Percentiles rank a stretch among this genome's conserved stretches.
phyloP scores from a whole-genome alignment of 2,113 vertebrate genomes.

The Erinaceus europaeus region DNA sequence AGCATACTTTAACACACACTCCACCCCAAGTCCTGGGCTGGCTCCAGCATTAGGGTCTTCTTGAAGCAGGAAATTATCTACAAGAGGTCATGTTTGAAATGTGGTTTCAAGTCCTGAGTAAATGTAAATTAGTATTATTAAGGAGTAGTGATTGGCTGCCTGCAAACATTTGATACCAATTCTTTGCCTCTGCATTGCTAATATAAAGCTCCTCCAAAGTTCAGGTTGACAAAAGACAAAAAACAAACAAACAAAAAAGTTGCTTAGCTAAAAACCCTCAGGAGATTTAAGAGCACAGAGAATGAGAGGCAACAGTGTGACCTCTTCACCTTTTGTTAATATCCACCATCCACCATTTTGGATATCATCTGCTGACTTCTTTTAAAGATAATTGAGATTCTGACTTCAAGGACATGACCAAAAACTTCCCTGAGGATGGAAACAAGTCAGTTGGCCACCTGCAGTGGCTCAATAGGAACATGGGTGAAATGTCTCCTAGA shows the following conservation, averaged over 20 bases:
- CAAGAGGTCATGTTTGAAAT: neutral
- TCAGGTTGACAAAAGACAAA: neutral
- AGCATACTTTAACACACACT: neutral
- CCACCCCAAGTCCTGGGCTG: neutral
- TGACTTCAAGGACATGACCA: neutral
- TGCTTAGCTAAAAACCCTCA: neutral
- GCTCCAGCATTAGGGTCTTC: neutral
- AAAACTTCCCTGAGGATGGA: neutral
- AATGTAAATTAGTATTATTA: neutral
- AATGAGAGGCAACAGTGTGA: neutral
- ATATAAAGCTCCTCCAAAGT: neutral
- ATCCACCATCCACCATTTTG: too few relatives aligned
- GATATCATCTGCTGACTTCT: neutral
- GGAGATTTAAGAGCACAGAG: neutral
- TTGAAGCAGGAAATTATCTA: neutral
- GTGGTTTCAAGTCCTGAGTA: neutral
- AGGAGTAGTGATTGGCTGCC: neutral
- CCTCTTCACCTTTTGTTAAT: too few relatives aligned
- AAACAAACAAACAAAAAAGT: too few relatives aligned
- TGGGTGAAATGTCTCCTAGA: neutral
- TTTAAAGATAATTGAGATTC: neutral
- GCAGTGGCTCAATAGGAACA: accelerated
- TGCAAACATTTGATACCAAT: neutral
- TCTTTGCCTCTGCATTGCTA: neutral
- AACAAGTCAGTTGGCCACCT: neutral